Base-by-base conservation (phyloP, 2,797 vertebrate genomes). In the Graptemys geographica region DNA sequence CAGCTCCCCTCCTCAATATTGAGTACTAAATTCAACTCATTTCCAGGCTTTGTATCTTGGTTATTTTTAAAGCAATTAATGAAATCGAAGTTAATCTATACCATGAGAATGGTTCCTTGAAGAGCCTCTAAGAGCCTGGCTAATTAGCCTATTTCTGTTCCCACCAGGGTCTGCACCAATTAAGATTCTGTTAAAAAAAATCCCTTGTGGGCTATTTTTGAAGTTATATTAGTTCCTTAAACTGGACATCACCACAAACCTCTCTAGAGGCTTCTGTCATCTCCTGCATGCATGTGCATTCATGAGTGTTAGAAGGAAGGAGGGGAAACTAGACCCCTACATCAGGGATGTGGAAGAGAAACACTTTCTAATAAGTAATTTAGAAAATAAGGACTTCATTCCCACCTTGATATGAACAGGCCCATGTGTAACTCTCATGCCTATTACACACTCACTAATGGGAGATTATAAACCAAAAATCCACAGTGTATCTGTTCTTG, bases 241-340 rank as follows among this genome's bases (percentile, higher is more conserved):
- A 88, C n/a, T 65, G 59, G 19, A 4, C 78, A 65, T 91, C 86
- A 84, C 0, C 78, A 78, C 86, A 91, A 91, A 57, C 33, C 5
- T 81, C 79, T 57, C 27, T 23, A 83, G 92, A 83, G 51, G 57
- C 72, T 86, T 83, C 88, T 90, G 53, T 0, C 49, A 21, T n/a
- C 41, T 62, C 65, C 80, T 87, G 74, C 52, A 53, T 25, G n/a
- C 0, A 21, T 2, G 18, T 78, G 83, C 53, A 16, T 81, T 56
- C 11, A 2, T 0, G 5, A 82, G 49, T 0, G 0, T 57, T 2
- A 0, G 81, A 47, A 0, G 0, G 28, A 80, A 51, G 0, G 1
- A 83, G 84, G 55, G 83, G 94, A 56, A 81, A 84, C 65, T 79
- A 1, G 55, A 72, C 84, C 93, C 80, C 81, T 95, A 69, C 92